Percentiles rank a stretch among this genome's conserved stretches.
Evolutionary conservation across 2,113 vertebrate species (phyloP).

Genomic region (Mellivora capensis): DNA sequence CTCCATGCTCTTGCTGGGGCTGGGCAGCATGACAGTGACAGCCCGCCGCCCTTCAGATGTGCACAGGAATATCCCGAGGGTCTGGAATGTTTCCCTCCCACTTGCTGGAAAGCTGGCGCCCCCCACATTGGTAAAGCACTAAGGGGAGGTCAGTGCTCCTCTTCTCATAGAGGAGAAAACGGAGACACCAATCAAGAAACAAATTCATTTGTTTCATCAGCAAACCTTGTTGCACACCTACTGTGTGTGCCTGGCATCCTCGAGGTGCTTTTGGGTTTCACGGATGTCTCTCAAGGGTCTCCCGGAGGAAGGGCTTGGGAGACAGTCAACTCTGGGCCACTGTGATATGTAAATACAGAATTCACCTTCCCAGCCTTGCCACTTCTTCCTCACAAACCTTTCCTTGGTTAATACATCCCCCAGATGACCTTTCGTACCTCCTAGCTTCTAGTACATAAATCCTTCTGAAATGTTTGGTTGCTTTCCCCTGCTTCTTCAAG

Average conservation of each 20-base stretch:
- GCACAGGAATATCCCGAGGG: rapidly evolving
- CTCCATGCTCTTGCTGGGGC: neutral
- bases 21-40: neutral
- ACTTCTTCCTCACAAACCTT: neutral
- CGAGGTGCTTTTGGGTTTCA: neutral
- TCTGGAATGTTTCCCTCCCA: neutral
- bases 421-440: rapidly evolving
- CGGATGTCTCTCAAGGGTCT: neutral
- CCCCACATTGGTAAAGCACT: neutral
- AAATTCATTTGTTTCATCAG: neutral
- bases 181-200: neutral
- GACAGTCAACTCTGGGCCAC: neutral
- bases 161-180: neutral
- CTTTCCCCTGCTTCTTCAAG: neutral
- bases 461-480: neutral
- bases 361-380: neutral
- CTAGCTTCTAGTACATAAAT: neutral
- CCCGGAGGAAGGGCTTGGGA: neutral
- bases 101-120: neutral
- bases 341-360: neutral
- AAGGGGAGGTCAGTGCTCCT: neutral
- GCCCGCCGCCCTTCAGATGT: no score
- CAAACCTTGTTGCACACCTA: neutral
- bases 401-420: neutral
- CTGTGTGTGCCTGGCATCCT: neutral